Base-by-base conservation (phyloP, 1,140 invertebrate species). In the Pachypeltis micranthus region DNA sequence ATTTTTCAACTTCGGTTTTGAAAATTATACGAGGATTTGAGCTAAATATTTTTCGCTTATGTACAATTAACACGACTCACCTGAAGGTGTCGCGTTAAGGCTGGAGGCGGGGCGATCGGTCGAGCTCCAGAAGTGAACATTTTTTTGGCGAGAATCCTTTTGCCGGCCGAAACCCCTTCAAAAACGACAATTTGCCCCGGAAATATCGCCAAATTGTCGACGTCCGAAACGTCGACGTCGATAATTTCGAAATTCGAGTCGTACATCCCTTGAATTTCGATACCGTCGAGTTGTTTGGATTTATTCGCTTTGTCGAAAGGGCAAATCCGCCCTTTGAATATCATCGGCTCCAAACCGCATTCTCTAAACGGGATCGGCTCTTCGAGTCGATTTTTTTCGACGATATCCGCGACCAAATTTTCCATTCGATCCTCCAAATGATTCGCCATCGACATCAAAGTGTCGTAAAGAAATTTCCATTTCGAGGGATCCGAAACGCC, bases 101-200 rank as follows among this genome's bases (percentile, higher is more conserved):
- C 23, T 21, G 47, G 47, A 10, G 47, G 21, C 4, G 47, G 47
- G 7, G 31, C 31, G 7, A 39, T 16, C 31, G 23, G 2, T 39
- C 23, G 64, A 21, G 72, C 69, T 1, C 75, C 77, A 54, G 82
- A 81, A 2, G 74, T 71, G 70, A 79, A 82, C 3, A 92, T 71
- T 67, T 86, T 80, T 4, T 83, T 80, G 0, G 81, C 85, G n/a
- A 84, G 70, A 44, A 93, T 78, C 24, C 75, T 78, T 65, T 84
- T 81, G 0, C 85, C 86, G 2, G 81, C 80, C 1, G 80, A 89
- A 1, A 79, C 75, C 0, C 88, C 90, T 47, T 83, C 78, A 29
- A 88, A 78, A 1, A 85, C 83, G 10, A 91, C 80, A 23, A 92
- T 81, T 79, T 94, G 90, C 0, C 91, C 91, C 2, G 91, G 87